Evolutionary conservation across 2,888 invertebrate species (phyloP), one percentile per base, ranked within the genome.

Genomic region (Philereme transversata): DNA sequence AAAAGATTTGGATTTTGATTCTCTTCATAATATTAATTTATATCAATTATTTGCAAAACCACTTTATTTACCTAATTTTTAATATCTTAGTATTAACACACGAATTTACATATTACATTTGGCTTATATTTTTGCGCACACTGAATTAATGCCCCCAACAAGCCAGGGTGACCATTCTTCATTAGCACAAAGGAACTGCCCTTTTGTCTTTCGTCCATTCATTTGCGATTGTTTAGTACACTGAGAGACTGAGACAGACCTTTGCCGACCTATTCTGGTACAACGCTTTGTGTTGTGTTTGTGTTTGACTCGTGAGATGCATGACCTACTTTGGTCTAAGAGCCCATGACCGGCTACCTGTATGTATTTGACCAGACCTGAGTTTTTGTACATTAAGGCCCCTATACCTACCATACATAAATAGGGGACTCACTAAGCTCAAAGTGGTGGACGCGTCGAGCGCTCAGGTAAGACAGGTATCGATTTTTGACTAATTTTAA

Each of bases 81-180:
- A 1, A 7, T 5, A 3, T 40, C 8, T 4, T n/a, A 45, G 8
- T 5, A 22, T 22, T 22, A 44, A 10, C 4, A 22, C 11, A 5
- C 45, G n/a, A 5, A 10, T 43, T n/a, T 2, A 43, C n/a, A 22
- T 22, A 22, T 43, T 5, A 45, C 36, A 44, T 50, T 56, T 6
- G 47, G 34, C 8, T 22, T 44, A 41, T 8, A 54, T 44, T 60
- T 60, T 62, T 53, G 44, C n/a, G 41, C 51, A 60, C 62, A 58
- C 68, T 64, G 66, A 85, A 88, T 88, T 87, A 89, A 88, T 87
- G 84, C 79, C 81, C 82, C 86, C 83, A 83, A 83, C 86, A 83
- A 86, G 86, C 81, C 82, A 82, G 82, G 87, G 87, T 89, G 88
- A 87, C 91, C 91, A 91, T 90, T 90, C 91, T 90, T 91, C 90